phyloP scores from a whole-genome alignment of 2,113 vertebrate genomes.

The Tetrax tetrax region DNA sequence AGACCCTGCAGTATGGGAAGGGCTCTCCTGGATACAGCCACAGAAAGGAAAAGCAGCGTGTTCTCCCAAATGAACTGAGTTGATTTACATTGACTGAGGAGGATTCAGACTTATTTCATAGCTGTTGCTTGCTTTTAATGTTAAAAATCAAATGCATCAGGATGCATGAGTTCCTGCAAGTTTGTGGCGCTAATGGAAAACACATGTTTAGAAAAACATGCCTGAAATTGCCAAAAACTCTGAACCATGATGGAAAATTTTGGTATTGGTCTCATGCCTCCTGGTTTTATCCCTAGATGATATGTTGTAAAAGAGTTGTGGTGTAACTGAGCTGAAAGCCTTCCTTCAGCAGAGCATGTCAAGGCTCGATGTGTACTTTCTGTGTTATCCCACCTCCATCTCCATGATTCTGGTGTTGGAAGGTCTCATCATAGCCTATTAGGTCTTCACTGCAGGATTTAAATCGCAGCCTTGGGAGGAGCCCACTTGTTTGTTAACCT shows the following conservation, averaged over 20 bases:
- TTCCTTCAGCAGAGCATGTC: not conserved
- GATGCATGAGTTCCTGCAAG: not conserved
- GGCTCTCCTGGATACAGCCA: not conserved
- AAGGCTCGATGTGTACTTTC: not conserved
- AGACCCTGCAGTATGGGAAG: not conserved
- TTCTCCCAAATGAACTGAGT: not conserved
- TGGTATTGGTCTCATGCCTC: not conserved
- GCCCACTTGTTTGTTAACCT: conserved; percentile 4
- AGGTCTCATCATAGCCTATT: not conserved
- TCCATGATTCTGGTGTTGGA: not conserved
- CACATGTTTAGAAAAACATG: not conserved
- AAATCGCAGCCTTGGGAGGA: conserved; percentile 4
- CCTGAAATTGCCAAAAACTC: not conserved
- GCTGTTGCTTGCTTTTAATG: not conserved
- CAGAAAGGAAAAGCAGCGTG: not conserved
- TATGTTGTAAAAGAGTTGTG: not conserved
- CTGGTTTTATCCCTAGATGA: not conserved
- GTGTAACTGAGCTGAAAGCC: not conserved
- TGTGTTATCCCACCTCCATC: not conserved
- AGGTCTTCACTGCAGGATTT: not conserved
- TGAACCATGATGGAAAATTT: not conserved
- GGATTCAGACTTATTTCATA: not conserved
- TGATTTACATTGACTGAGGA: not conserved
- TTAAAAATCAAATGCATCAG: not conserved
- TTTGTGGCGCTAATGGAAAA: not conserved